A percentile compares a stretch with the other conserved stretches of the same genome.
These are phyloP conservation scores for Pseudolaguvia tuberculata DNA, from an alignment of 2,113 vertebrate genomes.

Conservation along the genomic window DNA sequence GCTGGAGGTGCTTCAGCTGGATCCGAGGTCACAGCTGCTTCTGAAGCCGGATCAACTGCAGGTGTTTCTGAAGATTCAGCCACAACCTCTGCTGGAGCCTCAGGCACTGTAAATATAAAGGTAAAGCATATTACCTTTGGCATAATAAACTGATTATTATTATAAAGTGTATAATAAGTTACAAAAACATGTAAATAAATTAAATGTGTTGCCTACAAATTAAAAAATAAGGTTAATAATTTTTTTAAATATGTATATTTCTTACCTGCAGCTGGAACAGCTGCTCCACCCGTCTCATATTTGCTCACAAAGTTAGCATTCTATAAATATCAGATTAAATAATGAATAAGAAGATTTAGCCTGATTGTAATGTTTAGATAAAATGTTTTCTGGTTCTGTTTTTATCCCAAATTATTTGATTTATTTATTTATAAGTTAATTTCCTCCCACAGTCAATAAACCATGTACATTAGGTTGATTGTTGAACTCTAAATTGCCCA, in stretches of 20 bases:
- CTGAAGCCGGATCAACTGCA: too few species aligned
- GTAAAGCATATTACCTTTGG: too few species aligned
- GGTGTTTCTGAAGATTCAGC: slow-evolving; percentile 4
- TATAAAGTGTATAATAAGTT: too few species aligned
- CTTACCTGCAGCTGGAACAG: slow-evolving; percentile 56
- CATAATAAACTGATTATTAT: too few species aligned
- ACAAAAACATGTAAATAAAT: too few species aligned
- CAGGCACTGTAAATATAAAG: slow-evolving; percentile 10
- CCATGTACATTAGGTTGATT: too few species aligned
- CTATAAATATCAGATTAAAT: slow-evolving; percentile 48
- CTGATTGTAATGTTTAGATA: neutral
- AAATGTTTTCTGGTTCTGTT: too few species aligned
- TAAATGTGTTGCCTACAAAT: neutral
- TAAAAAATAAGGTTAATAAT: neutral
- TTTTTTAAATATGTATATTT: neutral
- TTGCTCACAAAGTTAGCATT: slow-evolving; percentile 62
- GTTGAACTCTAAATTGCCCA: too few species aligned
- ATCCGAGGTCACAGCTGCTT: too few species aligned
- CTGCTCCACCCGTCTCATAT: slow-evolving; percentile 59
- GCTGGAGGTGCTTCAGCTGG: neutral
- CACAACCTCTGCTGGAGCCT: slow-evolving; percentile 40
- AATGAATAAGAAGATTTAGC: neutral
- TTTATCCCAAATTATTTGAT: too few species aligned
- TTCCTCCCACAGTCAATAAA: too few species aligned
- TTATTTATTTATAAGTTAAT: too few species aligned